A percentile compares a stretch with the other conserved stretches of the same genome.
Evolutionary conservation across 2,888 invertebrate genomes (phyloP).

Genomic region (Coelopa pilipes): DNA sequence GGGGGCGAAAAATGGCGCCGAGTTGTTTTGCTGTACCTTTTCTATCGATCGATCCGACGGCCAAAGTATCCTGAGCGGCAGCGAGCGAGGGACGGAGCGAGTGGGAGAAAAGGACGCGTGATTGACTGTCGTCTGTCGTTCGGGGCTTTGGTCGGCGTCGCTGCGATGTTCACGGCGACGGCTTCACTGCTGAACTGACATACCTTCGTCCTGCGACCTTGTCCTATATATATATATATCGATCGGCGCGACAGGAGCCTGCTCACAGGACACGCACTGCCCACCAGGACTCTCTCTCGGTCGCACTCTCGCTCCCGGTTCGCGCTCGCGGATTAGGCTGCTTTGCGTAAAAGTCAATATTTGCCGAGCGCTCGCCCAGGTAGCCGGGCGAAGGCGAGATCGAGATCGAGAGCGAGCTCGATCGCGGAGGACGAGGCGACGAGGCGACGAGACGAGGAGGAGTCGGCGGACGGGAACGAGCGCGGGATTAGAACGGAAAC

Average conservation of each 20-base stretch:
- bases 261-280: neutral
- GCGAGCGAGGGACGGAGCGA: no score
- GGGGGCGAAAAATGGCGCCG: constrained; percentile 11
- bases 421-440: neutral
- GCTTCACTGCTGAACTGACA: constrained; percentile 15
- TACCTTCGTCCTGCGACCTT: neutral
- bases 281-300: neutral
- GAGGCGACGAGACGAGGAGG: neutral
- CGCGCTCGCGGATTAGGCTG: constrained; percentile 5
- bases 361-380: neutral
- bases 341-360: constrained; percentile 12
- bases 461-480: neutral
- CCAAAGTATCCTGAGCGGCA: neutral
- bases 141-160: no score
- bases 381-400: neutral
- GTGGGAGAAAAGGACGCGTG: no score
- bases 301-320: neutral
- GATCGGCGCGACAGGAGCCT: neutral
- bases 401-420: neutral
- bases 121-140: no score
- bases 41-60: neutral
- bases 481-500: constrained; percentile 7
- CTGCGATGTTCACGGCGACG: constrained; percentile 10
- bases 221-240: constrained; percentile 14
- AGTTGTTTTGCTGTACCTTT: constrained; percentile 12